phyloP scores from a whole-genome alignment of 2,113 vertebrate genomes.

The Rostratula benghalensis region DNA sequence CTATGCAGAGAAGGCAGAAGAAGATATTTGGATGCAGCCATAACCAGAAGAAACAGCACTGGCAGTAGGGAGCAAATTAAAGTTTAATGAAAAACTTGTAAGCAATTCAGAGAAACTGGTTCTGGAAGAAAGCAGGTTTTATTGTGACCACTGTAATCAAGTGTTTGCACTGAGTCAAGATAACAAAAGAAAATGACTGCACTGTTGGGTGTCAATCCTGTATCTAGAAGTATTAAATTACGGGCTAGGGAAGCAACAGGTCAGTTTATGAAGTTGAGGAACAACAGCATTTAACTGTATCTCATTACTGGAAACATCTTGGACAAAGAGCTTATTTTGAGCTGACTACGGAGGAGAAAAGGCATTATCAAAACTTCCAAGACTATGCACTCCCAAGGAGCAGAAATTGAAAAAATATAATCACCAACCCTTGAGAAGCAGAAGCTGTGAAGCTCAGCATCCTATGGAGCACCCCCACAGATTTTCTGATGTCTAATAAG shows the following conservation, averaged over 20 bases:
- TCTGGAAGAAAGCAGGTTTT: not conserved
- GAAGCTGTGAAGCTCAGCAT: not conserved
- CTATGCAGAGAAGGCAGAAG: not conserved
- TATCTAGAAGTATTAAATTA: not conserved
- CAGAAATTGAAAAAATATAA: not conserved
- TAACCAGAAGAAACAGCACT: not conserved
- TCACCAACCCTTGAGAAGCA: not conserved
- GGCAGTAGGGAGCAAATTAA: not conserved
- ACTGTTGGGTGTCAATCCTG: not conserved
- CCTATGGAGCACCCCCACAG: not conserved
- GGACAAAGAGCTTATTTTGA: not conserved
- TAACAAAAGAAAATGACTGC: not conserved
- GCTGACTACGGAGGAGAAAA: not conserved
- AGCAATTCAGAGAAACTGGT: not conserved
- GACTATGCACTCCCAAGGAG: not conserved
- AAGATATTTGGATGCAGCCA: rapidly evolving
- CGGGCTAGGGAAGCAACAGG: not conserved
- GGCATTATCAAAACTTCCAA: not conserved
- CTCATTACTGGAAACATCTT: not conserved
- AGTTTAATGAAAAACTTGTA: not conserved
- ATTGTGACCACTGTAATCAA: not conserved
- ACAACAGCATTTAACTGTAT: not conserved
- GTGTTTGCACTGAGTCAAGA: not conserved
- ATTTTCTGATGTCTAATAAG: not conserved
- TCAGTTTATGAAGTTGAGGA: not conserved